Base-by-base conservation (phyloP, 37 sponge, comb jelly and placozoan species). In the Lycopodina hypogea region DNA sequence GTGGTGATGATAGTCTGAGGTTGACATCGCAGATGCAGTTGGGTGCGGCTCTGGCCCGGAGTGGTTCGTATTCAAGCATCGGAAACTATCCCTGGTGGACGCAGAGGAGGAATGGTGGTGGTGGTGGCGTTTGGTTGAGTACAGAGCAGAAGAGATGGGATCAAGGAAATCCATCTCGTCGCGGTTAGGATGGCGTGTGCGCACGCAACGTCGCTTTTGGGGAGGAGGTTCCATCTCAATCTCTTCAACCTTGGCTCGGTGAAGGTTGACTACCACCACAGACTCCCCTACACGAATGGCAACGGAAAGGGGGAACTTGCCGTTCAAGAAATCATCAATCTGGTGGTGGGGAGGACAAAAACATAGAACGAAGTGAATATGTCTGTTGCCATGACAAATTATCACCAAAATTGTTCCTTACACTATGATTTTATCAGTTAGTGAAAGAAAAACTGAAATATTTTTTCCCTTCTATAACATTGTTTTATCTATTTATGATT, bases 311-410 rank as follows among this genome's bases (percentile, higher is more conserved):
- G 89, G 89, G 17, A 48, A 55, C 52, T 88, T 88, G 34, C 89
- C 89, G 53, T 78, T 78, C 50, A 88, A 52, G 75, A 88, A 88
- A 56, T 83, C 84, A 66, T 88, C 89, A 88, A 88, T 88, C 89
- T 88, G 52, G 4, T 22, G n/a, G 72, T 1, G 41, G 65, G 55
- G 51, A 37, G 60, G 23, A 60, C 56, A 72, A 30, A 81, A 50
- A 66, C 36, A 4, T 51, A 29, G 60, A 60, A 29, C 28, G 61
- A 28, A 17, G 39, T 23, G 38, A 9, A 22, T 3, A 58, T 39
- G 23, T 42, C 23, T 36, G 21, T 18, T 36, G 22, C 21, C 30
- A 61, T 38, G 59, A 77, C 48, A 77, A 23, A 35, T 18, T 17
- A 74, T 51, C 48, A 74, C n/a, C n/a, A n/a, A n/a, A n/a, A n/a